Base-by-base conservation (phyloP, 2,888 invertebrate species). In the Tineola bisselliella region DNA sequence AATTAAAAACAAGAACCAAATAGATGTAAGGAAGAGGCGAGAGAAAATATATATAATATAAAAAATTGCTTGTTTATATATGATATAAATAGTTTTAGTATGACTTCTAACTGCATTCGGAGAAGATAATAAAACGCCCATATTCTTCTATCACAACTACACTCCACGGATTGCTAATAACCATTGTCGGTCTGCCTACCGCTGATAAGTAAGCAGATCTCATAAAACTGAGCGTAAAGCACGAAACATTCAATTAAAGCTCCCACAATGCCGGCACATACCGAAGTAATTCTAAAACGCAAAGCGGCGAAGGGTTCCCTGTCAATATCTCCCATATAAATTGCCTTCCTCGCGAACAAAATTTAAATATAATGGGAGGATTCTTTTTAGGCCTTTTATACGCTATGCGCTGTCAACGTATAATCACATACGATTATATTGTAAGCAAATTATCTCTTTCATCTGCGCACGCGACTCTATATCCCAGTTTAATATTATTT, bases 291-390 rank as follows among this genome's bases (percentile, higher is more conserved):
- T 58, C 58, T 58, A 58, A 58, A 33, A 25, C 18, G 33, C 58
- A 33, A 18, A 61, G 60, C 70, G 63, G 64, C 71, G 71, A 68
- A 71, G 73, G 25, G 76, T 81, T 43, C 57, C 58, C 83, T 86
- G 86, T 86, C 86, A 86, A 84, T 86, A 86, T 84, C 80, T 76
- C 77, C 86, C 84, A 77, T 86, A 87, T 87, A 86, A 84, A 87
- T 84, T 84, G 84, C 83, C 82, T 78, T 70, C 72, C 79, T 77
- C 74, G 61, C 25, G 8, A 73, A 74, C 77, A 77, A 78, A 84
- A 84, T 87, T 86, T 87, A 84, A 87, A 87, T 86, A 87, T 87
- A 87, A 87, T 87, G 84, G 86, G 70, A 72, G 66, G 69, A 78
- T 74, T 67, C 79, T 79, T 83, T 83, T 82, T 81, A 79, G 74